phyloP scores from a whole-genome alignment of 1,140 invertebrate species.

The Brachionus rotundiformis region DNA sequence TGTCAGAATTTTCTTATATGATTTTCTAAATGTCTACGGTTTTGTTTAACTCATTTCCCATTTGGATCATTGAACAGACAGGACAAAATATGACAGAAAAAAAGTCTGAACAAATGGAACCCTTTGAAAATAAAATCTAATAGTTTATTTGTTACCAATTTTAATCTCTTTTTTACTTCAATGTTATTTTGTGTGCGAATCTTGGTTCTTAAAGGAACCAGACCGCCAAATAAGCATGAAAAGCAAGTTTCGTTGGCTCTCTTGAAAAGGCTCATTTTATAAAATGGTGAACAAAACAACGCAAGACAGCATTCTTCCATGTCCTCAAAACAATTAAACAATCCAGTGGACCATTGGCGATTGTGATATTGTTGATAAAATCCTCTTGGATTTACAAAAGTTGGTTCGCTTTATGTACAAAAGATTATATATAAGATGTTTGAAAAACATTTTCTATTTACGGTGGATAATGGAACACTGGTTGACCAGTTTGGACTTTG shows the following conservation, averaged over 20 bases:
- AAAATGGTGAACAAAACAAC: slow-evolving; percentile 29
- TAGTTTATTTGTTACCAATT: no score
- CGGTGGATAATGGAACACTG: no score
- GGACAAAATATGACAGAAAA: background rate
- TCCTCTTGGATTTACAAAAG: no score
- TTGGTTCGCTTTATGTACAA: no score
- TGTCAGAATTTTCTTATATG: background rate
- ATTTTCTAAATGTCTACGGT: no score
- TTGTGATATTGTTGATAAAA: no score
- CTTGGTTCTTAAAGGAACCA: slow-evolving; percentile 34
- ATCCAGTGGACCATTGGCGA: background rate
- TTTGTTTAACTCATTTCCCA: slow-evolving; percentile 43
- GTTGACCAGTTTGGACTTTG: no score
- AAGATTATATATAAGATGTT: no score
- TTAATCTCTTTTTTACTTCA: slow-evolving; percentile 43
- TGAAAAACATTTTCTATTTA: no score
- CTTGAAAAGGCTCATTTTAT: slow-evolving; percentile 32
- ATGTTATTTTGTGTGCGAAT: slow-evolving; percentile 6
- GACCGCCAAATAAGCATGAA: slow-evolving; percentile 17
- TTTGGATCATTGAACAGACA: slow-evolving; percentile 22
- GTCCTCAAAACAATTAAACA: slow-evolving; percentile 39
- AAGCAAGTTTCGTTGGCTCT: slow-evolving; percentile 21
- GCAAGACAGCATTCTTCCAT: slow-evolving; percentile 35
- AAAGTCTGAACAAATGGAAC: slow-evolving; percentile 16
- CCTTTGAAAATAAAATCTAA: no score